Percentiles rank a stretch among this genome's conserved stretches.
These are phyloP conservation scores for Sinosuthora webbiana DNA, from an alignment of 2,113 vertebrate genomes.

Conservation along the genomic window DNA sequence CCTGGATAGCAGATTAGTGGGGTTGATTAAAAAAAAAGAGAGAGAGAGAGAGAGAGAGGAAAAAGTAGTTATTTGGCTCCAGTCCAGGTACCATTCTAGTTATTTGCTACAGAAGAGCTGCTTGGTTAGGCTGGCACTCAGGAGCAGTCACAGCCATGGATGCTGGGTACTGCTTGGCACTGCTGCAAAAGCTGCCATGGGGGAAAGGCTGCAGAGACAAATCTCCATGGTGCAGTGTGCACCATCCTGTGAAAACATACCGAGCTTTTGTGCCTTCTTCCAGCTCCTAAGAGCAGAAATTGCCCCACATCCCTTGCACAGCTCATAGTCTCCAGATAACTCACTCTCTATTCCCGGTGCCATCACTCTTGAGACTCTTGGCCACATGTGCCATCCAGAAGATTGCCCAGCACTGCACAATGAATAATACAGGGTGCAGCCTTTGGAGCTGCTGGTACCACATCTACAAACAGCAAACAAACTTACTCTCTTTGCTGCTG, in stretches of 20 bases:
- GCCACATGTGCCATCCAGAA: background rate
- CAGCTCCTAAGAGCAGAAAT: background rate
- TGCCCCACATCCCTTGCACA: background rate
- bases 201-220: background rate
- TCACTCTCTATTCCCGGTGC: background rate
- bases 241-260: background rate
- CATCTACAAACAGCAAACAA: accelerated
- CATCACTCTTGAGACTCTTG: background rate
- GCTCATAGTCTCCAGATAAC: background rate
- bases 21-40: background rate
- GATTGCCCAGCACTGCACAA: background rate
- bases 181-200: background rate
- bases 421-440: background rate
- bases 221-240: background rate
- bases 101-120: background rate
- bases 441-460: background rate
- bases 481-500: conserved; percentile 84
- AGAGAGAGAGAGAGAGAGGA: background rate
- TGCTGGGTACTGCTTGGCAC: background rate
- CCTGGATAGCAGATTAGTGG: conserved; percentile 60
- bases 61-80: background rate
- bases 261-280: background rate
- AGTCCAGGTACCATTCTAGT: background rate
- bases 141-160: background rate
- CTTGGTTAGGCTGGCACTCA: background rate